phyloP scores from a whole-genome alignment of 92 coral and sea anemone species.

The Desmophyllum pertusum region DNA sequence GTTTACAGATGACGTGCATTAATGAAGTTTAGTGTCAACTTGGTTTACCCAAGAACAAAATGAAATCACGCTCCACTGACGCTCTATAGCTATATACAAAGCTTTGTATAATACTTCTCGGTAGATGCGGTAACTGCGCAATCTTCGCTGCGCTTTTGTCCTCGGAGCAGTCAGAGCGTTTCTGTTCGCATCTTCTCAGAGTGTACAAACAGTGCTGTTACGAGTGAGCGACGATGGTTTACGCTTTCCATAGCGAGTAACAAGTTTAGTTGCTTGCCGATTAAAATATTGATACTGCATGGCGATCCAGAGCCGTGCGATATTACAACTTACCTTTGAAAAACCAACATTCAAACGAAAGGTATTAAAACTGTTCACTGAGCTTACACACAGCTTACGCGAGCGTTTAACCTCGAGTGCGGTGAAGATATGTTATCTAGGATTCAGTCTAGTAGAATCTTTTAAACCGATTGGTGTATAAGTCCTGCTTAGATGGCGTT shows the following conservation, averaged over 20 bases:
- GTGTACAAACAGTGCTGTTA: slow-evolving; percentile 1
- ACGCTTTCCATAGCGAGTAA: neutral
- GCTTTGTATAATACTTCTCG: neutral
- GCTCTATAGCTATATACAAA: slow-evolving; percentile 1
- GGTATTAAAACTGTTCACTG: neutral
- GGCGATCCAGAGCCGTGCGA: neutral
- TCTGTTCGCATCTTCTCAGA: neutral
- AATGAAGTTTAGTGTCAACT: slow-evolving; percentile 14
- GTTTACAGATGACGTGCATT: slow-evolving; percentile 21
- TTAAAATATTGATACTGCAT: slow-evolving; percentile 1
- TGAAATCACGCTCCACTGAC: slow-evolving; percentile 17
- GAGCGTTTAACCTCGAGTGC: neutral
- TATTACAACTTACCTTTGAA: slow-evolving; percentile 21
- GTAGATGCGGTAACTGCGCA: neutral
- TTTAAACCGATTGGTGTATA: neutral
- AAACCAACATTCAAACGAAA: neutral
- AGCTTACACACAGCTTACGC: no score
- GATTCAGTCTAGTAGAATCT: slow-evolving; percentile 15
- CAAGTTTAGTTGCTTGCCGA: neutral
- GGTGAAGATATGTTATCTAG: slow-evolving; percentile 15
- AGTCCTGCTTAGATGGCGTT: neutral
- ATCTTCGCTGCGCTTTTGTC: slow-evolving; percentile 12
- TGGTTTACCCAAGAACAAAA: slow-evolving; percentile 2
- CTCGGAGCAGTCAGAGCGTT: neutral
- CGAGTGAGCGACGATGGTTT: neutral